Conservation (phyloP, 2,113 vertebrate species). For the Myotis davidii region DNA sequence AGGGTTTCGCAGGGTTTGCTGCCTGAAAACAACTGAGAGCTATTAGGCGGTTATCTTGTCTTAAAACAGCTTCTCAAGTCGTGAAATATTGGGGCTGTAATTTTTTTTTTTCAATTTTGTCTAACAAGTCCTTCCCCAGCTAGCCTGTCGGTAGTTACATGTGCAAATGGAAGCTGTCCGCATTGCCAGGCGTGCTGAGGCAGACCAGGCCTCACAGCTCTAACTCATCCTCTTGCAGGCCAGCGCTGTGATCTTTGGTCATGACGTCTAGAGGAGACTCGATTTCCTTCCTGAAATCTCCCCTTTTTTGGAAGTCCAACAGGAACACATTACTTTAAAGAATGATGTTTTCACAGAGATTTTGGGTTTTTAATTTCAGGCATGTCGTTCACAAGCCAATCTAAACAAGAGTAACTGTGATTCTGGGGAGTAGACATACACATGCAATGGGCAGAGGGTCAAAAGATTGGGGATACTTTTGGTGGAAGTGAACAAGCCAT, state of each 20-base stretch:
- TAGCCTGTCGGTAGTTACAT: background rate
- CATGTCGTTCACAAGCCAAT: background rate
- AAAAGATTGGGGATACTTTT: background rate
- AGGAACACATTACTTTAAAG: background rate
- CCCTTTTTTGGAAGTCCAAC: background rate
- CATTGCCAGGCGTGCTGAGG: slow-evolving; percentile 49
- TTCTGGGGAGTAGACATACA: background rate
- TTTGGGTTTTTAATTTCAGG: background rate
- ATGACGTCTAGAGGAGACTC: slow-evolving; percentile 6
- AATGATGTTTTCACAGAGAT: background rate
- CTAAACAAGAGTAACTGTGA: background rate
- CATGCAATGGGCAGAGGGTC: no score
- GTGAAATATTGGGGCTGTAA: background rate
- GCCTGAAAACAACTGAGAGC: background rate
- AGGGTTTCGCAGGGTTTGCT: background rate
- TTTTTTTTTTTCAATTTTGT: background rate
- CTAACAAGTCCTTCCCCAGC: background rate
- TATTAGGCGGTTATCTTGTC: background rate
- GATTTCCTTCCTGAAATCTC: slow-evolving; percentile 39
- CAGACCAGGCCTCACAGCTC: background rate
- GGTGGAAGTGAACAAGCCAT: no score
- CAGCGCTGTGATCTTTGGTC: background rate
- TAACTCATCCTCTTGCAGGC: background rate
- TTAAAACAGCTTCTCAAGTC: background rate
- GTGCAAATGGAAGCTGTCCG: slow-evolving; percentile 16